Evolutionary conservation across 2,797 vertebrate species (phyloP), one percentile per base, ranked within the genome.

Genomic region (Chaunax sp.): DNA sequence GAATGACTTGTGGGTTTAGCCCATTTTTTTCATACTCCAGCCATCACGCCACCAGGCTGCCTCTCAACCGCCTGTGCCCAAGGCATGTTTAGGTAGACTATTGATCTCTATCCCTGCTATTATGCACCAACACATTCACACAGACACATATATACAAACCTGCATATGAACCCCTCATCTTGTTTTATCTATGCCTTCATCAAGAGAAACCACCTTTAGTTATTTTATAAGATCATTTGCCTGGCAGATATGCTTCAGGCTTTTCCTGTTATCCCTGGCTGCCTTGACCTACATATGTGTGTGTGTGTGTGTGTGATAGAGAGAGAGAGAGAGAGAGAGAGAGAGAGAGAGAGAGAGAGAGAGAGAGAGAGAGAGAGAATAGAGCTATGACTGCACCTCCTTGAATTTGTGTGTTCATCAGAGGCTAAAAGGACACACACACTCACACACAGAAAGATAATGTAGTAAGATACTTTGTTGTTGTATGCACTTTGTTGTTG

Each of bases 211-310:
- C 80, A 80, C 63, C 81, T 91, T 92, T 87, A 89, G 91, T 93
- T 83, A 92, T 92, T 92, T 90, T 81, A 90, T 90, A 87, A 89
- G 84, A 91, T 92, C 88, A 91, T 93, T 92, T 93, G 84, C 85
- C 90, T 90, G 89, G 88, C 89, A 92, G 92, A 94, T 92, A 89
- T 67, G 87, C 88, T 83, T 86, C 87, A 86, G 89, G 86, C 83
- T 87, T 94, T 94, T 93, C 90, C 89, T 84, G 89, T 92, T 89
- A 93, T 89, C 89, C 87, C 78, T 87, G 78, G 67, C 87, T 90
- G 89, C 87, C 90, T 92, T 95, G 93, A 95, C 94, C 93, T 93
- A 95, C 86, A 94, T 95, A 90, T 88, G 44, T 86, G 37, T 43
- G 25, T 70, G 14, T 90, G 87, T 86, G 88, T 86, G 84, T 84